phyloP scores from a whole-genome alignment of 2,888 invertebrate genomes.

The Amphipyra berbera region DNA sequence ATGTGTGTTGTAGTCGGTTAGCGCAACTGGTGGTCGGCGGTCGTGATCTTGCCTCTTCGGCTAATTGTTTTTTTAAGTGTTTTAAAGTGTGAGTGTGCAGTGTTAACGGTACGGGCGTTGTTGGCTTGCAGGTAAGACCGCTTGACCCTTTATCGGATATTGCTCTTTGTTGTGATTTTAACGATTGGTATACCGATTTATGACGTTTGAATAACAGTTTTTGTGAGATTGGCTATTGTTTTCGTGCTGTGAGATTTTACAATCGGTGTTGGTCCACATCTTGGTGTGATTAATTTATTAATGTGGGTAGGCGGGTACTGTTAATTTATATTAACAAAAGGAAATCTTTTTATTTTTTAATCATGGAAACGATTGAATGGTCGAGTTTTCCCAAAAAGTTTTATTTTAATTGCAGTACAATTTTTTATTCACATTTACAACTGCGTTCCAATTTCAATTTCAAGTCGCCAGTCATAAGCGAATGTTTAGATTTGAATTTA shows the following conservation, averaged over 20 bases:
- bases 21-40: conserved; percentile 75
- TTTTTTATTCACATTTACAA: conserved; percentile 7
- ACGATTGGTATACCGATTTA: conserved; percentile 25
- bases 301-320: conserved; percentile 28
- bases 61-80: conserved; percentile 61
- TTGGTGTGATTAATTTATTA: conserved; percentile 16
- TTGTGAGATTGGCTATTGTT: conserved; percentile 42
- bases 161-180: conserved; percentile 39
- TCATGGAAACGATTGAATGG: not conserved
- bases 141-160: conserved; percentile 54
- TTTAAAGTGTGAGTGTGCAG: conserved; percentile 67
- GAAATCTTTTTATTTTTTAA: conserved; percentile 1
- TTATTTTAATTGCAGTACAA: conserved; percentile 4
- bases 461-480: conserved; percentile 12
- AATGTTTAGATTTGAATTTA: conserved; percentile 17
- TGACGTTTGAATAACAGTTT: conserved; percentile 35
- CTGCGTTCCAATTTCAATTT: conserved; percentile 27
- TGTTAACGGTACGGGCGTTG: conserved; percentile 62
- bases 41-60: conserved; percentile 63
- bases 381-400: not conserved
- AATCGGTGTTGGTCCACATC: conserved; percentile 15
- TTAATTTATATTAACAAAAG: conserved; percentile 4
- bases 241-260: conserved; percentile 19
- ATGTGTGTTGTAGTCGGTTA: conserved; percentile 73
- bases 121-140: conserved; percentile 54